Percentiles rank a stretch among this genome's conserved stretches.
phyloP scores from a whole-genome alignment of 2,113 vertebrate species.

The Oncorhynchus masou region DNA sequence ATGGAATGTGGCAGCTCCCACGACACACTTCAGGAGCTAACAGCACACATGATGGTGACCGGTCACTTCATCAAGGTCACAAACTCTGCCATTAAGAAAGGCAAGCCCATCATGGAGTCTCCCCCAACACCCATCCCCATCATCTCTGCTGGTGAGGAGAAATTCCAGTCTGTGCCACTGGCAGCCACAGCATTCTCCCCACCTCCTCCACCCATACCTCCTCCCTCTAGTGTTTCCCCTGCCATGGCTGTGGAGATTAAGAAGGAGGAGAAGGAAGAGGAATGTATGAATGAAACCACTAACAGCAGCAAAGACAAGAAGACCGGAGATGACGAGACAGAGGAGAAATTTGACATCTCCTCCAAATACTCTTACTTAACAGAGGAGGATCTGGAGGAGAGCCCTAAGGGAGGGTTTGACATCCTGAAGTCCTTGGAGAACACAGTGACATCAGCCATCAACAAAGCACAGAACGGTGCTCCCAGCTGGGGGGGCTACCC shows the following conservation, averaged over 20 bases:
- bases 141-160: constrained; percentile 81
- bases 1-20: constrained; percentile 99
- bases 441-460: constrained; percentile 97
- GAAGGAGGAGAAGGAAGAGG: constrained; percentile 93
- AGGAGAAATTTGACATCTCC: constrained; percentile 92
- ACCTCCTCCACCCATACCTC: constrained; percentile 85
- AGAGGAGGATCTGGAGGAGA: constrained; percentile 94
- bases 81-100: constrained; percentile 97
- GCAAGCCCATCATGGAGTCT: constrained; percentile 90
- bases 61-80: constrained; percentile 99
- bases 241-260: constrained; percentile 84
- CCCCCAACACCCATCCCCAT: constrained; percentile 73
- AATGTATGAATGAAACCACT: constrained; percentile 76
- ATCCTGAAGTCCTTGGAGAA: constrained; percentile 98
- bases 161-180: constrained; percentile 93
- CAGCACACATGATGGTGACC: constrained; percentile 99
- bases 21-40: constrained; percentile 95
- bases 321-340: constrained; percentile 78
- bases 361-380: constrained; percentile 97
- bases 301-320: constrained; percentile 83
- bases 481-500: constrained; percentile 98
- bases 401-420: constrained; percentile 94
- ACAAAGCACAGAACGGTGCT: constrained; percentile 97
- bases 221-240: constrained; percentile 85
- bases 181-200: constrained; percentile 94